Base-by-base conservation (phyloP, 2,888 invertebrate genomes). In the Ametastegia equiseti region DNA sequence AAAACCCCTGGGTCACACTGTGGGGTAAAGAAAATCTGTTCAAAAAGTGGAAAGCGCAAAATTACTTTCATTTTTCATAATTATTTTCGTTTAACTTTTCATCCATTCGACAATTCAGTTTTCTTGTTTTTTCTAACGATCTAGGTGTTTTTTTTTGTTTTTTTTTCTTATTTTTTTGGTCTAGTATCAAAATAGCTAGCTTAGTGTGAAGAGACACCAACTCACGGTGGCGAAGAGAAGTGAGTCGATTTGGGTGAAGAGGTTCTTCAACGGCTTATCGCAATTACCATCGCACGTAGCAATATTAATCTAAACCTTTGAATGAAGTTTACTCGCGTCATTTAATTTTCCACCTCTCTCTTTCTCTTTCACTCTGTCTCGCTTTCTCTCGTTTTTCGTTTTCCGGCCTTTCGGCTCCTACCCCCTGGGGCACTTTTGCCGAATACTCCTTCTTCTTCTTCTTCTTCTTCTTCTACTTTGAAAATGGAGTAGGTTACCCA, bases 291-390 rank as follows among this genome's bases (percentile, higher is more conserved):
- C 83, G 82, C 83, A 83, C 87, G 86, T 87, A 87, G 87, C 86
- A 86, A 88, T 88, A 88, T 88, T 88, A 88, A 88, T 88, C 87
- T 86, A 86, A 88, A 88, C 87, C 86, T 88, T 86, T 83, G 81
- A 81, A 81, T 84, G 79, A 87, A 88, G 82, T 88, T 86, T 82
- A 71, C 82, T 83, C 82, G 82, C 85, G 87, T 88, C 88, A 85
- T 87, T 88, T 87, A 86, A 88, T 87, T 87, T 86, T 85, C 86
- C 84, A 84, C 84, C 84, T 82, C n/a, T 33, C 4, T 67, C 81
- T 65, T 83, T 80, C 82, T 75, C 83, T 80, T 81, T 81, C 83
- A 13, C 30, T 30, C 27, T 45, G 30, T 19, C 45, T 79, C 63
- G 30, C 11, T 42, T 13, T 60, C 42, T 63, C 60, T 79, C 63